Evolutionary conservation across 2,113 vertebrate genomes (phyloP), one percentile per base, ranked within the genome.

Genomic region (Ondatra zibethicus): DNA sequence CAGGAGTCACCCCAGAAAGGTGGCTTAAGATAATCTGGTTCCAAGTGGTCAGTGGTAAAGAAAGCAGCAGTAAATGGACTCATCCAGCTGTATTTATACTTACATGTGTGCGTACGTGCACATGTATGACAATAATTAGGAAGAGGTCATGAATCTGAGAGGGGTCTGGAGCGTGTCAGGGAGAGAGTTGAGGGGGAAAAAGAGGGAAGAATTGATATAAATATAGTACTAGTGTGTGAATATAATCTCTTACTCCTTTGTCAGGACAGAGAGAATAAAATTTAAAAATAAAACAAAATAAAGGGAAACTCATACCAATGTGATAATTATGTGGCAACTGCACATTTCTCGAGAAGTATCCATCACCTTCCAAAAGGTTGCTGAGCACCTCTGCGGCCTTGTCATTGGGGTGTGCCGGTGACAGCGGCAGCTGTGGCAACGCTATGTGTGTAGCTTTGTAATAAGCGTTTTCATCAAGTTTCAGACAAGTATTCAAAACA

Each of bases 401-500:
- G 1, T 5, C 39, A 61, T 98, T 98, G 55, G 81, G 90, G 2
- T 68, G 0, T 3, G 61, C 36, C 0, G 85, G 9, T 21, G 58
- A 2, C 0, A 36, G 36, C 1, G 89, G 78, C 9, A 16, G 78
- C 23, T 31, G 93, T 23, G 97, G 96, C 50, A 27, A 92, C 0
- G 0, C 95, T 88, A 94, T 93, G 76, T 75, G 89, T 4, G 78
- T 63, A 58, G 75, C 90, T 68, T 92, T 80, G 4, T 8, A 91
- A 89, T 98, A 98, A 31, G 97, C 93, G 29, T 80, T 65, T 14
- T 95, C 93, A 63, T 99, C 99, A 7, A 99, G 97, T 63, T 98
- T 98, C 92, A 99, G 96, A 97, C 99, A 99, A 29, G 98, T 19
- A 77, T 98, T 98, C 93, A 99, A 96, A 84, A 94, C 23, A 29